Evolutionary conservation across 2,888 invertebrate genomes (phyloP).

Genomic region (Dugesia japonica): DNA sequence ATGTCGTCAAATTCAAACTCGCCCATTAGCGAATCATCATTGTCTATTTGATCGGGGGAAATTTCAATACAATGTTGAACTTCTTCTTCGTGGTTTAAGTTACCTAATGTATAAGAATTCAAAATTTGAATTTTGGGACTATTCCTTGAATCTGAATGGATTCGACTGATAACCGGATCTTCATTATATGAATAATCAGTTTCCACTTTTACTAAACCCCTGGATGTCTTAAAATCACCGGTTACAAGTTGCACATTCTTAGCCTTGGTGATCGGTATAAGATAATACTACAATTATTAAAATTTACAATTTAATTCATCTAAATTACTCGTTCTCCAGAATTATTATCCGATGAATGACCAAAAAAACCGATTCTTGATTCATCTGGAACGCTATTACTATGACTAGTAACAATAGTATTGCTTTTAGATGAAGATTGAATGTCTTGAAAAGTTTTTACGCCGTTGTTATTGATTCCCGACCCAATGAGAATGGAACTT

Average conservation of each 20-base stretch:
- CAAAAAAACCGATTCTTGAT: slow-evolving; percentile 2
- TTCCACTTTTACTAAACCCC: neutral
- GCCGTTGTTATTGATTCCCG: neutral
- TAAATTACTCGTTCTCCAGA: neutral
- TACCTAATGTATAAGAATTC: neutral
- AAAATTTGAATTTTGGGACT: neutral
- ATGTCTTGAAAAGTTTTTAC: neutral
- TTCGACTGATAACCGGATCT: neutral
- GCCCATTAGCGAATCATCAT: slow-evolving; percentile 1
- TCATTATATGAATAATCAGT: neutral
- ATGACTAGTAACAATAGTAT: neutral
- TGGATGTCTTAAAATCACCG: neutral
- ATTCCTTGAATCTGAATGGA: neutral
- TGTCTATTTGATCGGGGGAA: neutral
- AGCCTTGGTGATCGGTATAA: neutral
- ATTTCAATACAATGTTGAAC: slow-evolving; percentile 8
- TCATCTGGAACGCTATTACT: neutral
- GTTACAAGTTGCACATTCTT: neutral
- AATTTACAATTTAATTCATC: neutral
- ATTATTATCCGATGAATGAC: neutral
- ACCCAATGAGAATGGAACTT: neutral
- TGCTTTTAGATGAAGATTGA: neutral
- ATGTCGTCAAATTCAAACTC: slow-evolving; percentile 9
- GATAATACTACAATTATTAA: neutral
- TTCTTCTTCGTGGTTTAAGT: neutral